phyloP scores from a whole-genome alignment of 2,888 invertebrate species.

The Coenonympha arcania region DNA sequence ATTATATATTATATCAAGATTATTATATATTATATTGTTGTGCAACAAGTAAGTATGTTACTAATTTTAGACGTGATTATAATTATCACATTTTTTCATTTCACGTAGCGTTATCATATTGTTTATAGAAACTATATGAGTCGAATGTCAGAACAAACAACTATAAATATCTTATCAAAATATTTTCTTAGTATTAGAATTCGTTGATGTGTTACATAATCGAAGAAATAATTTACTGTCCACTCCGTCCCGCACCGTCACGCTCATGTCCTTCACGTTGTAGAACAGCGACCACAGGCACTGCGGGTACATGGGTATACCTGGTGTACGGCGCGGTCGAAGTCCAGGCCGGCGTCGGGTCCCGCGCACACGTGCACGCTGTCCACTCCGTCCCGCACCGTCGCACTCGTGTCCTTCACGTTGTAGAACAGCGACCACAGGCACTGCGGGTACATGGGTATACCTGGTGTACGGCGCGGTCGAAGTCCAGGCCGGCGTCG shows the following conservation, averaged over 20 bases:
- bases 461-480: constrained; percentile 85
- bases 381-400: constrained; percentile 58
- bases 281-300: constrained; percentile 89
- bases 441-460: too few relatives aligned
- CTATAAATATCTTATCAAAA: neutral
- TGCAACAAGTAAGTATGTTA: neutral
- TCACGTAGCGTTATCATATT: neutral
- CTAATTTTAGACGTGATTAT: neutral
- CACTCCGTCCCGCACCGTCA: constrained; percentile 61
- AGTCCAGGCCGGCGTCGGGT: constrained; percentile 88
- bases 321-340: constrained; percentile 86
- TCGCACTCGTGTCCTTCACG: constrained; percentile 72
- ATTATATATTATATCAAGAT: neutral
- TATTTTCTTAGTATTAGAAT: too few relatives aligned
- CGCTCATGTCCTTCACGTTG: constrained; percentile 76
- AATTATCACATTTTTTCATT: neutral
- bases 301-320: too few relatives aligned
- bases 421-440: constrained; percentile 89
- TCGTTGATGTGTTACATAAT: too few relatives aligned
- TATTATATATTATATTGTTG: neutral
- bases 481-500: constrained; percentile 88
- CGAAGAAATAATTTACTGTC: constrained; percentile 52
- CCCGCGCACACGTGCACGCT: constrained; percentile 83
- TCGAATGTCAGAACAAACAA: neutral
- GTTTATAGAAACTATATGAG: neutral